Evolutionary conservation across 2,888 invertebrate species (phyloP).

Genomic region (Erebia palarica): DNA sequence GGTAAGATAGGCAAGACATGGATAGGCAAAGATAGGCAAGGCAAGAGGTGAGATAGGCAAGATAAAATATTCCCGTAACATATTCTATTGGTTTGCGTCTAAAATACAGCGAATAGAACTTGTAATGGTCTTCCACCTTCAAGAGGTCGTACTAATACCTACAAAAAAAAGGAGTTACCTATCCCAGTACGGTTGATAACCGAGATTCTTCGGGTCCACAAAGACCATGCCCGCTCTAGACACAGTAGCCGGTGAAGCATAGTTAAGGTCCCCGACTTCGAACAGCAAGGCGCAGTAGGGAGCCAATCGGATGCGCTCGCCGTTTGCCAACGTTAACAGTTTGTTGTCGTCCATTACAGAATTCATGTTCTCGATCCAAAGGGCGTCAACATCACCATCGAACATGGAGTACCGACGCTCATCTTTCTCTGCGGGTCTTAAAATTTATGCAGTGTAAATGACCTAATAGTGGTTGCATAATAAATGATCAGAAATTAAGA

Average conservation of each 20-base stretch:
- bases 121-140: too few species aligned
- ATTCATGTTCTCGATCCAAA: constrained; percentile 99
- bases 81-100: too few species aligned
- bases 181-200: constrained; percentile 93
- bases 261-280: constrained; percentile 94
- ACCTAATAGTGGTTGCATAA: too few species aligned
- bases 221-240: constrained; percentile 97
- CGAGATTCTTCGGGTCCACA: constrained; percentile 95
- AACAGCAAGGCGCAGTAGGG: constrained; percentile 92
- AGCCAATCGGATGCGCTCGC: constrained; percentile 92
- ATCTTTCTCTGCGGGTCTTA: constrained; percentile 83
- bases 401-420: constrained; percentile 93
- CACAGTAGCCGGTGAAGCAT: constrained; percentile 96
- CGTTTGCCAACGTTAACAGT: constrained; percentile 93
- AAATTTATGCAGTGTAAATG: neutral
- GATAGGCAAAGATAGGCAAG: too few species aligned
- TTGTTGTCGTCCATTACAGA: constrained; percentile 98
- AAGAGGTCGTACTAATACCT: too few species aligned
- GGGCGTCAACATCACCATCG: constrained; percentile 96
- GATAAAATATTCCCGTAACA: too few species aligned
- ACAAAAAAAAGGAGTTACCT: constrained; percentile 53
- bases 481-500: too few species aligned
- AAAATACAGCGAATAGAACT: too few species aligned
- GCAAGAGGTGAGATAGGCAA: too few species aligned
- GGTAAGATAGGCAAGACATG: too few species aligned